Percentiles rank a stretch among this genome's conserved stretches.
Evolutionary conservation across 2,888 invertebrate genomes (phyloP).

Genomic region (Drosophila siamana): DNA sequence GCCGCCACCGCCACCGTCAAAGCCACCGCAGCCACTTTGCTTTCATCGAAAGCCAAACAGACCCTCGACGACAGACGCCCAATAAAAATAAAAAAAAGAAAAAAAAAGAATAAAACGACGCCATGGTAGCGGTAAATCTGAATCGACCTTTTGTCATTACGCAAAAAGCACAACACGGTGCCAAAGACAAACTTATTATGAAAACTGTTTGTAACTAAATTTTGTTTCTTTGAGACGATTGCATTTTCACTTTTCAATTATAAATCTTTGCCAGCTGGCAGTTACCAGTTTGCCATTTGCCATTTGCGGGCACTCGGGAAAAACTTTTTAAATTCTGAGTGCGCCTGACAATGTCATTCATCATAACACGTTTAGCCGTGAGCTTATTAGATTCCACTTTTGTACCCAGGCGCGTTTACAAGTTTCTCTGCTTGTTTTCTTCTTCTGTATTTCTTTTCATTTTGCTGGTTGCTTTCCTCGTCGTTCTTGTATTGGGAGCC

Average conservation of each 20-base stretch:
- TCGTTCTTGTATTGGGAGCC: conserved; percentile 35
- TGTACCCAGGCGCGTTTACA: conserved; percentile 74
- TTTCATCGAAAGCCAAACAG: conserved; percentile 20
- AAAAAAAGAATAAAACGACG: not conserved
- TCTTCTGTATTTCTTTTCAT: conserved; percentile 37
- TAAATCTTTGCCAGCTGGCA: conserved; percentile 24
- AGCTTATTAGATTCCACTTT: conserved; percentile 79
- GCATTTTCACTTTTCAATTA: conserved; percentile 70
- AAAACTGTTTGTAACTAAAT: conserved; percentile 27
- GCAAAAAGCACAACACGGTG: not conserved
- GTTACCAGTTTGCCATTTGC: not conserved
- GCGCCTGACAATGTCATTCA: conserved; percentile 78
- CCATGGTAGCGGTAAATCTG: conserved; percentile 4
- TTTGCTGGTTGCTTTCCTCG: conserved; percentile 20
- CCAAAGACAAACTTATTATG: conserved; percentile 22
- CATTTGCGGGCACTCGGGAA: conserved; percentile 23
- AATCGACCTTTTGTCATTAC: conserved; percentile 6
- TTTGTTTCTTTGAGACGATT: conserved; percentile 29
- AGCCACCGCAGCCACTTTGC: conserved; percentile 5
- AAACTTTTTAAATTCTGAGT: conserved; percentile 67
- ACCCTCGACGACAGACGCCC: not conserved
- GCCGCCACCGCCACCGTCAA: not conserved
- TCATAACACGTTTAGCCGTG: conserved; percentile 79
- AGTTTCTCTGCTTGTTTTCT: conserved; percentile 58
- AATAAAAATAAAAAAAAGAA: too few species aligned